Evolutionary conservation across 1,140 invertebrate genomes (phyloP).

Genomic region (Archivesica marissinica): DNA sequence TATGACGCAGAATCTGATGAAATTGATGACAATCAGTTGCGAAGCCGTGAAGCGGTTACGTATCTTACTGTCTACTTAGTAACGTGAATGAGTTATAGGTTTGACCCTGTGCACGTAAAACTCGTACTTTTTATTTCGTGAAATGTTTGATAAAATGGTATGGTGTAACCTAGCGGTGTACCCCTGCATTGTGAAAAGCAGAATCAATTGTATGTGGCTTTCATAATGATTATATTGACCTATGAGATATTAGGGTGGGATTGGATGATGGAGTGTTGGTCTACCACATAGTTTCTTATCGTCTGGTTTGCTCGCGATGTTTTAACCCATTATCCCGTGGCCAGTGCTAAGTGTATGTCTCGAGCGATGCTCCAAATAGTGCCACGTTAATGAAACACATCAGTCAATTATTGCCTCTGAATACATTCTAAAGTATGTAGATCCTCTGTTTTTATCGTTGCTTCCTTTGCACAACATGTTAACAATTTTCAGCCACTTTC

Average conservation of each 20-base stretch:
- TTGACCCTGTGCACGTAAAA: conserved; percentile 21
- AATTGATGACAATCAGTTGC: conserved; percentile 41
- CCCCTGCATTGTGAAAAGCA: background rate
- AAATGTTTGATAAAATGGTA: background rate
- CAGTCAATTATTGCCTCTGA: no score
- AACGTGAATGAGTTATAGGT: conserved; percentile 16
- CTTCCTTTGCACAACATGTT: no score
- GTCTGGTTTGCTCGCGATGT: background rate
- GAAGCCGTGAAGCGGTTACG: conserved; percentile 24
- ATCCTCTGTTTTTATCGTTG: no score
- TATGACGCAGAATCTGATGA: conserved; percentile 60
- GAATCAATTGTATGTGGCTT: background rate
- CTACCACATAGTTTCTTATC: background rate
- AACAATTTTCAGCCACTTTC: no score
- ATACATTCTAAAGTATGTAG: no score
- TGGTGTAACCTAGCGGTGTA: background rate
- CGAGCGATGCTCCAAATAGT: no score
- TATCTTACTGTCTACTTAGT: conserved; percentile 36
- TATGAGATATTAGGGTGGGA: background rate
- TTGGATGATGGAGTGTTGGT: background rate
- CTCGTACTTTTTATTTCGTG: conserved; percentile 3
- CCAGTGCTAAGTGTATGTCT: no score
- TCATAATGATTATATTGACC: background rate
- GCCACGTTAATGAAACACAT: no score
- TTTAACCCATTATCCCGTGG: no score